Evolutionary conservation across 2,888 invertebrate species (phyloP), one percentile per base, ranked within the genome.

Genomic region (Dysmachus trigonus): DNA sequence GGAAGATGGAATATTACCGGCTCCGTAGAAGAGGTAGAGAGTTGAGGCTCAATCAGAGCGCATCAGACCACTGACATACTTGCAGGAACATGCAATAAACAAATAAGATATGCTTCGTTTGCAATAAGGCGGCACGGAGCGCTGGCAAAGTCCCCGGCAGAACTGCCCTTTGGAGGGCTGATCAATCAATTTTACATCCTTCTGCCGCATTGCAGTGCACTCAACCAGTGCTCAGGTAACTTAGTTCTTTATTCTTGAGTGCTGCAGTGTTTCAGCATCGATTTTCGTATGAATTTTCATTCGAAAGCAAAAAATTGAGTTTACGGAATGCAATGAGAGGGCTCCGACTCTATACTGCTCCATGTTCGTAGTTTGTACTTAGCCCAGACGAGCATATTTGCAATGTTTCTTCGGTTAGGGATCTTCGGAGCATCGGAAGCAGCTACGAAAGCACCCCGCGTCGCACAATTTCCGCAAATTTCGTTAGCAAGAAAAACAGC

Each of bases 181-280:
- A 85, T 85, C 85, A 85, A 85, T 85, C 85, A 85, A 85, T 74
- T 74, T 85, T 74, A 74, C 85, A 85, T 85, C 51, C 18, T 83
- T 27, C 38, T 83, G 72, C 85, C 85, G 85, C 85, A 85, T 73
- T 85, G 85, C 85, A 85, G 85, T 85, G 74, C 73, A 74, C 74
- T 74, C 74, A 73, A 74, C 74, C 73, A 47, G 74, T 85, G 72
- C 74, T 74, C 73, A 85, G 74, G 73, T 74, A 74, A 74, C 74
- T 74, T 85, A 51, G 72, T 74, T 85, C 74, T 74, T 74, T 73
- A 85, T 73, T 51, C 85, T 85, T 85, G 85, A 85, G 85, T 85
- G 85, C 85, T 85, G 85, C 85, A 85, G 85, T 85, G 73, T 74
- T 85, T 85, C 85, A 72, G 47, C 51, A 85, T 85, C 85, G 85